These are phyloP conservation scores for Naso thynnoides DNA, from an alignment of 2,797 vertebrate genomes.

Conservation along the genomic window DNA sequence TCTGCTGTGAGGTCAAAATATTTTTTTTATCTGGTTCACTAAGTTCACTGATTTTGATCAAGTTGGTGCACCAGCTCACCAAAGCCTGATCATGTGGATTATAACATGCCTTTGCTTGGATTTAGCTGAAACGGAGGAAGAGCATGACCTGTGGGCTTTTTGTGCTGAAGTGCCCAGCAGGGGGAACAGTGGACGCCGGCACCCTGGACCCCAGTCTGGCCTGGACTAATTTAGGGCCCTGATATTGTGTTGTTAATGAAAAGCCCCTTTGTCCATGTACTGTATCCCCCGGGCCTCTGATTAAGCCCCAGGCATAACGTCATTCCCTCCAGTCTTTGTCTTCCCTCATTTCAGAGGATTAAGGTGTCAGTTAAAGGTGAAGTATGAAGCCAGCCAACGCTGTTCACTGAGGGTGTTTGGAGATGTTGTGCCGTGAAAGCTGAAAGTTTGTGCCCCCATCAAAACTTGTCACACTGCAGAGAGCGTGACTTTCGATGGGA, in stretches of 20 bases:
- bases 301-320: conserved; percentile 75
- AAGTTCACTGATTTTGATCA: conserved; percentile 66
- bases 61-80: conserved; percentile 51
- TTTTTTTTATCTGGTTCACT: conserved; percentile 51
- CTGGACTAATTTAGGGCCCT: conserved; percentile 85
- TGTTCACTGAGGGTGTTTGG: conserved; percentile 44
- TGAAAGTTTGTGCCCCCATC: conserved; percentile 44
- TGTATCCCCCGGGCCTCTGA: conserved; percentile 82
- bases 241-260: conserved; percentile 88
- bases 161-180: conserved; percentile 48
- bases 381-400: conserved; percentile 33
- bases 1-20: neutral
- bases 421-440: conserved; percentile 39
- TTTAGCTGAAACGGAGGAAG: conserved; percentile 73
- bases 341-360: conserved; percentile 77
- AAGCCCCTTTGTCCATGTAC: conserved; percentile 89
- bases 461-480: conserved; percentile 25
- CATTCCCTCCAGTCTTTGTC: conserved; percentile 68
- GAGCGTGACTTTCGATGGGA: conserved; percentile 22
- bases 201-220: conserved; percentile 80
- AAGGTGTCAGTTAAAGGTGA: conserved; percentile 75
- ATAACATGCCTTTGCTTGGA: conserved; percentile 74
- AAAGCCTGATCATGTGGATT: conserved; percentile 79
- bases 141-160: conserved; percentile 64
- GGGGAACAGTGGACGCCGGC: conserved; percentile 73